Base-by-base conservation (phyloP, 2,797 vertebrate species). In the Malurus leucopterus region DNA sequence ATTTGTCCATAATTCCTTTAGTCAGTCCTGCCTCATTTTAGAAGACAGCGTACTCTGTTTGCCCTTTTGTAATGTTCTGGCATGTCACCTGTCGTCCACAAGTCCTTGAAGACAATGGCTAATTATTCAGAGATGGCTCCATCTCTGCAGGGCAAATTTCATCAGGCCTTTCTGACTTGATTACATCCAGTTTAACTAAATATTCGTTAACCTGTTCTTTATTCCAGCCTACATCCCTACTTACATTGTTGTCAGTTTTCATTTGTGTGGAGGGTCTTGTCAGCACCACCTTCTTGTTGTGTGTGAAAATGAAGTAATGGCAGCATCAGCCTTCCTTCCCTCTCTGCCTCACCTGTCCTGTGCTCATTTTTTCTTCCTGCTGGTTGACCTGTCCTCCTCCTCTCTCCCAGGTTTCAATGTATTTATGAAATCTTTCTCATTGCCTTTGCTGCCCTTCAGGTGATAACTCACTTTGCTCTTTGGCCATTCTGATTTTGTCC, bases 111-210 rank as follows among this genome's bases (percentile, higher is more conserved):
- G 34, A 57, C 53, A 91, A 86, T 57, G 53, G 38, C 55, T 91
- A 40, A 91, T 93, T 88, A 76, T 88, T 86, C 3, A 3, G 86
- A 84, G 80, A 43, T 84, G 49, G 77, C 51, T 93, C 68, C 83
- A 57, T 87, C 51, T 55, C 88, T 49, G 27, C 23, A 13, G 89
- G 77, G 86, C 64, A 64, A 47, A 92, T 84, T 84, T 81, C 71
- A 58, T 91, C 46, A 20, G 71, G 24, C 77, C 71, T 90, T 94
- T 94, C 88, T 90, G 61, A 70, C 74, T 70, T 84, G 61, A 86
- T 93, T 93, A 73, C 71, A 61, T 94, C 46, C 29, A 79, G 47
- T 53, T 88, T 91, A 83, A 79, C 84, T 83, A 93, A 88, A 83
- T 74, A 75, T 82, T 91, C 2, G 13, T 86, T 93, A 95, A 83